Evolutionary conservation across 2,797 vertebrate genomes (phyloP), one percentile per base, ranked within the genome.

Genomic region (Macroramphosus scolopax): DNA sequence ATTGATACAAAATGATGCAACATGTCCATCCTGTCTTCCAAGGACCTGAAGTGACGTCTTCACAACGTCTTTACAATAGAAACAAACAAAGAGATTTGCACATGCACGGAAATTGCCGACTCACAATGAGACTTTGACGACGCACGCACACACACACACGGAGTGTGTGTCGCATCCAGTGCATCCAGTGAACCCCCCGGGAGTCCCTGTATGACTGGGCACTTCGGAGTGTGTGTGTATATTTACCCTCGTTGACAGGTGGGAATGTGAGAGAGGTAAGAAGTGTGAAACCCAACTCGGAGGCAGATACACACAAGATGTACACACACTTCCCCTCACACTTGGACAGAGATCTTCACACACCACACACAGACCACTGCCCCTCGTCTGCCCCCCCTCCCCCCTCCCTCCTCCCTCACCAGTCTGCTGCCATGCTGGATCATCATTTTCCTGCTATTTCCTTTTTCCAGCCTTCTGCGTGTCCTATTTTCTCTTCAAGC

Each of bases 231-330:
- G 58, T 75, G 67, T 68, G 81, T 87, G 75, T 90, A 89, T 89
- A 89, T 92, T 89, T 89, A 90, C 84, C 64, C 87, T 70, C 64
- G 72, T 66, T 90, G 88, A 90, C 89, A 90, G 87, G 87, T 90
- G 90, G 85, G 89, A 89, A 91, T 92, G 83, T 86, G 73, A 68
- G 75, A 78, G 83, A 85, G 85, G 82, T 84, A 77, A 86, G 80
- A 81, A 80, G 85, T 85, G 81, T 72, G 87, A 90, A 90, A 91
- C 78, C 83, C 70, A 83, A 86, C 77, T 82, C 79, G 49, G 38
- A 46, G 6, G 62, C 71, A 74, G 35, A 82, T 36, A 68, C 68
- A 67, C 58, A 57, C 54, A n/a, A 49, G 12, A 25, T 28, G 38
- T 35, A 63, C 50, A 63, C 70, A 78, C 73, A 68, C 79, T 63